phyloP scores from a whole-genome alignment of 2,888 invertebrate genomes.

The Rhynchonema sp. region DNA sequence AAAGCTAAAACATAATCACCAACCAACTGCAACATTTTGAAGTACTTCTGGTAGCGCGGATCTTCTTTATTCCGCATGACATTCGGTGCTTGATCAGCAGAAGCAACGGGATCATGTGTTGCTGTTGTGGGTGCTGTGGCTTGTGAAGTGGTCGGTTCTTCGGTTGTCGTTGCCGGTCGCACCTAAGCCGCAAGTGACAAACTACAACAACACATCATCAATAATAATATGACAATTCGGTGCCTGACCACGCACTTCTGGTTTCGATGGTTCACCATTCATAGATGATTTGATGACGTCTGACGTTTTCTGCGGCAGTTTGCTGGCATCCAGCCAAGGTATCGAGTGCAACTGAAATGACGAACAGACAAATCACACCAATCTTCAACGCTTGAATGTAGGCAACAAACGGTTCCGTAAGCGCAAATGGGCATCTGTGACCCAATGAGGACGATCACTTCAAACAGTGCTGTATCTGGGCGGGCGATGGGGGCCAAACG shows the following conservation, averaged over 20 bases:
- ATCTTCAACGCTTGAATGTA: not conserved
- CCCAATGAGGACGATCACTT: not conserved
- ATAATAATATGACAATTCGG: no score
- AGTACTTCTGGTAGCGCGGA: not conserved
- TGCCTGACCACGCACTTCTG: no score
- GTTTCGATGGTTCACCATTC: no score
- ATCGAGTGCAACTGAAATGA: not conserved
- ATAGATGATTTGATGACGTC: no score
- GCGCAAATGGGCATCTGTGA: no score
- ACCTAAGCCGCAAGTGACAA: not conserved
- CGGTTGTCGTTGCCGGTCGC: not conserved
- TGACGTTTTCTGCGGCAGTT: no score
- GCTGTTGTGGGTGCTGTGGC: not conserved
- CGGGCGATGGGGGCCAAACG: no score
- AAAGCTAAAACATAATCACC: not conserved
- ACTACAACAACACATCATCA: no score
- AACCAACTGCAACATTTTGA: not conserved
- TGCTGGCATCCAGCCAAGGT: not conserved
- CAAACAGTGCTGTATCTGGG: not conserved
- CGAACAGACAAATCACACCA: not conserved
- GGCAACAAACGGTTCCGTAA: no score
- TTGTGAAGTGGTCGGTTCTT: not conserved
- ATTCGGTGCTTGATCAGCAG: not conserved
- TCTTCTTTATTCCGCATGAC: not conserved
- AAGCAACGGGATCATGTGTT: not conserved